Evolutionary conservation across 2,113 vertebrate species (phyloP).

Genomic region (Carassius gibelio): DNA sequence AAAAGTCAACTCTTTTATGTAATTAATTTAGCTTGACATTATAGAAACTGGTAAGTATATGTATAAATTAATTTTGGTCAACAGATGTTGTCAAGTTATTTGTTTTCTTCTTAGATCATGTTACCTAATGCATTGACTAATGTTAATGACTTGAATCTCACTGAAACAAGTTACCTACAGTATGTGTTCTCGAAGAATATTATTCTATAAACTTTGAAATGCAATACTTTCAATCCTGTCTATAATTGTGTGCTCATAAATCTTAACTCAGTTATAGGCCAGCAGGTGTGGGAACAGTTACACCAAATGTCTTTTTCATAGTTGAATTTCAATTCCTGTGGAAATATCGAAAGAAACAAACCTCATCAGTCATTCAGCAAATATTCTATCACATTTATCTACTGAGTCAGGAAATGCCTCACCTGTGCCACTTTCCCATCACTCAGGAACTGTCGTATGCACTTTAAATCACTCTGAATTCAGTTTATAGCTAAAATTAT

Average conservation of each 20-base stretch:
- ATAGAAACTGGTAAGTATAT: too few species aligned
- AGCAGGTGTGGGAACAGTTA: neutral
- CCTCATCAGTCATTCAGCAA: slow-evolving; percentile 40
- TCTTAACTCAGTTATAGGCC: neutral
- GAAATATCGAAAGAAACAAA: neutral
- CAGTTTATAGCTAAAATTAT: slow-evolving; percentile 16
- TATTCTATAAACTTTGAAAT: neutral
- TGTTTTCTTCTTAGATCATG: too few species aligned
- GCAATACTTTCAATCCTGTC: neutral
- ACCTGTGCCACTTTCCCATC: slow-evolving; percentile 11
- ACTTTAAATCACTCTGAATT: neutral
- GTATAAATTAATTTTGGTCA: too few species aligned
- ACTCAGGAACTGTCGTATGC: neutral
- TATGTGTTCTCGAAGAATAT: neutral
- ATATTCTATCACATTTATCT: slow-evolving; percentile 25
- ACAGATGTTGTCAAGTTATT: too few species aligned
- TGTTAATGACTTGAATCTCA: neutral
- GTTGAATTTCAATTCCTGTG: neutral
- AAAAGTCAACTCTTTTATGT: too few species aligned
- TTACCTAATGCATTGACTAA: too few species aligned
- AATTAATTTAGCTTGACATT: too few species aligned
- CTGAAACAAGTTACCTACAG: neutral
- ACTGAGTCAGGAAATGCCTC: neutral
- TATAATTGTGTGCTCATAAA: neutral
- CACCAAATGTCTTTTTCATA: neutral